A percentile compares a stretch with the other conserved stretches of the same genome.
phyloP scores from a whole-genome alignment of 92 coral and sea anemone genomes.

The Actinernus sp. region DNA sequence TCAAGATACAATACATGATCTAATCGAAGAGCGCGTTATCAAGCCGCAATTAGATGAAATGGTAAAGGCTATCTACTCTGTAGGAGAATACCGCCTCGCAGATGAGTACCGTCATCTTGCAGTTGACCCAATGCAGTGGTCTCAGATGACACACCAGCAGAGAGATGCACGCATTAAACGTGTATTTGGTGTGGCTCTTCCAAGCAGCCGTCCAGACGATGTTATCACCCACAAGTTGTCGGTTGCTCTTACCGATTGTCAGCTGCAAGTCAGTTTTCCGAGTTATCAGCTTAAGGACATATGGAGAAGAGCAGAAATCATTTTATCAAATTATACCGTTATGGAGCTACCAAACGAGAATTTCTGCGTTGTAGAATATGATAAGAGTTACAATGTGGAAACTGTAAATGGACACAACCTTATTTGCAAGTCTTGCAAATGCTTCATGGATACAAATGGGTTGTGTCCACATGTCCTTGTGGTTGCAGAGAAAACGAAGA shows the following conservation, averaged over 20 bases:
- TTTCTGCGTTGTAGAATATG: conserved; percentile 12
- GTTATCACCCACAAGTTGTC: too few species aligned
- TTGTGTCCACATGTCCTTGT: conserved; percentile 32
- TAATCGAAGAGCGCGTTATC: conserved; percentile 43
- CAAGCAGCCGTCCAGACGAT: too few species aligned
- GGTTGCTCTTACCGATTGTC: too few species aligned
- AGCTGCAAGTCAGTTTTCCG: neutral
- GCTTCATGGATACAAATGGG: conserved; percentile 14
- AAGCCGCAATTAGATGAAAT: conserved; percentile 59
- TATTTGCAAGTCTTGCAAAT: conserved; percentile 37
- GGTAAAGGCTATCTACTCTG: conserved; percentile 44
- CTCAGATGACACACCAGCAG: too few species aligned
- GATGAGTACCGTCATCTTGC: too few species aligned
- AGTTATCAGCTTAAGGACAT: conserved; percentile 9
- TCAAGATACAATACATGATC: conserved; percentile 46
- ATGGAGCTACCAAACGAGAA: conserved; percentile 3
- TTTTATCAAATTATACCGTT: conserved; percentile 3
- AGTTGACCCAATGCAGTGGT: too few species aligned
- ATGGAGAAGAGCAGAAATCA: conserved; percentile 12
- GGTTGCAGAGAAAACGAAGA: conserved; percentile 23
- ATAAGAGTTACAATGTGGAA: too few species aligned
- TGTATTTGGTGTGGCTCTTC: too few species aligned
- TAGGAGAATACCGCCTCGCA: conserved; percentile 63
- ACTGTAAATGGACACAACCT: too few species aligned
- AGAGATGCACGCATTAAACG: too few species aligned